Evolutionary conservation across 2,113 vertebrate genomes (phyloP).

Genomic region (Rhagologus leucostigma): DNA sequence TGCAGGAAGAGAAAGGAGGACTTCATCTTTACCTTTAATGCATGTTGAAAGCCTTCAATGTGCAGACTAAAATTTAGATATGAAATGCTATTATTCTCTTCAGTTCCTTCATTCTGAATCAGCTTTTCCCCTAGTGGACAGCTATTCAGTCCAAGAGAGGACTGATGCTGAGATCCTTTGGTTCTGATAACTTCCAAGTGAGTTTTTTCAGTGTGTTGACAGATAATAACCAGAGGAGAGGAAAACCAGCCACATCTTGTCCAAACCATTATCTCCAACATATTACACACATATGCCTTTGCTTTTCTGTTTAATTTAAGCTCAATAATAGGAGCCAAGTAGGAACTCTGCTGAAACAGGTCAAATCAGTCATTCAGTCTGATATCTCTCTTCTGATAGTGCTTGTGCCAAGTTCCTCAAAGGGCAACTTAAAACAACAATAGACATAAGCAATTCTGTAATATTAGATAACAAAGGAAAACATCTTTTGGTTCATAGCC

Average conservation of each 20-base stretch:
- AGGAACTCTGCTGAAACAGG: not conserved
- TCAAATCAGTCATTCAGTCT: not conserved
- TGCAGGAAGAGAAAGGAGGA: not conserved
- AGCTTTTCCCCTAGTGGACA: not conserved
- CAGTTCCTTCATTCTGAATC: not conserved
- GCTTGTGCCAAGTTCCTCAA: not conserved
- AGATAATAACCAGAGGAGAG: not conserved
- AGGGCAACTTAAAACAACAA: not conserved
- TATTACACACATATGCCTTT: not conserved
- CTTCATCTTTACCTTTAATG: not conserved
- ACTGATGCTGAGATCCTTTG: not conserved
- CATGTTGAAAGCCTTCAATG: not conserved
- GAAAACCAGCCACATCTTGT: not conserved
- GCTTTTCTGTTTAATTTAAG: slow-evolving; percentile 24
- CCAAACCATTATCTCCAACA: not conserved
- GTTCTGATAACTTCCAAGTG: not conserved
- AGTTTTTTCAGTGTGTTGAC: not conserved
- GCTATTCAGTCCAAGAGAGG: not conserved
- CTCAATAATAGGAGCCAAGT: not conserved
- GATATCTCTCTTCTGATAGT: not conserved
- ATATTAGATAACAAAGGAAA: not conserved
- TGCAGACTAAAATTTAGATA: not conserved
- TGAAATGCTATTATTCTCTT: not conserved
- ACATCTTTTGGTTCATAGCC: not conserved
- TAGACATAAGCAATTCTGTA: not conserved